Base-by-base conservation (phyloP, 2,888 invertebrate genomes). In the Chrysomela aeneicollis region DNA sequence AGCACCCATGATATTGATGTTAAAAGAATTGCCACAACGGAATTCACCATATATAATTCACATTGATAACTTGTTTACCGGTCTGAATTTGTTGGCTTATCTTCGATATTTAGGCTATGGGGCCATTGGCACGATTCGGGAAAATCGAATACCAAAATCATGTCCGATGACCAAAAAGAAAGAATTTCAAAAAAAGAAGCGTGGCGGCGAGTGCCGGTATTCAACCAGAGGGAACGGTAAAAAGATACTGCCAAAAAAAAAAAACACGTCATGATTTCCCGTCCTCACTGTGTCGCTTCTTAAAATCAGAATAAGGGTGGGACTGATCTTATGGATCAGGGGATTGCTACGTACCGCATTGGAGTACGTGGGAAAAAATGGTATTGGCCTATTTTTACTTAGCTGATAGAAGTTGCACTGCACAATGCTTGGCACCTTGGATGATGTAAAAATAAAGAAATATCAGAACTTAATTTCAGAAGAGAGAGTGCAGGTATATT, bases 291-390 rank as follows among this genome's bases (percentile, higher is more conserved):
- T 52, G 55, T 64, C 1, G 63, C 61, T 59, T 15, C 58, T 54
- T 64, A 67, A 32, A 63, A 60, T 17, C 60, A 63, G 26, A 67
- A 63, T 47, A 55, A 60, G 63, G 47, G 53, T n/a, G n/a, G n/a
- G n/a, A n/a, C n/a, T n/a, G n/a, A n/a, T n/a, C n/a, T n/a, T n/a
- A n/a, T n/a, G n/a, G 55, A 62, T 26, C 62, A 62, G 26, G 62
- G 47, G 5, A 19, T 57, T 62, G 55, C 51, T 57, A 35, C 62
- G 0, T 50, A 57, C 9, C 57, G 51, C 22, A 62, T 58, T n/a
- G 22, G 47, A 58, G 10, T 58, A 58, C 54, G 54, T 15, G n/a
- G 54, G 30, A 30, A 54, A 12, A 54, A 54, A 12, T 54, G 32
- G n/a, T n/a, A n/a, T n/a, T n/a, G n/a, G n/a, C n/a, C n/a, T n/a